Evolutionary conservation across 2,797 vertebrate genomes (phyloP).

Genomic region (Pangasius larnaudii): DNA sequence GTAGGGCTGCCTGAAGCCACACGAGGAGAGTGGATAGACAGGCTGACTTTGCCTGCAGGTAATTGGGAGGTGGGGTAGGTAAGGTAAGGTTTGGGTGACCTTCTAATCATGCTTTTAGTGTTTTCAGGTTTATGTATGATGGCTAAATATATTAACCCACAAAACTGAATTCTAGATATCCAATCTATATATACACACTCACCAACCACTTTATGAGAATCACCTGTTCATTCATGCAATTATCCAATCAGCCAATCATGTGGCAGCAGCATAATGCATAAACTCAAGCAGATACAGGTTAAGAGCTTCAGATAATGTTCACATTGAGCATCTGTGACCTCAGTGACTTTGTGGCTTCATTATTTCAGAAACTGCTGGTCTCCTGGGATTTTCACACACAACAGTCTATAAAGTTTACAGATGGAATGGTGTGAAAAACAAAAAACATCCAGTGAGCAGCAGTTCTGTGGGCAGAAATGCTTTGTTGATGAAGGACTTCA

Average conservation of each 20-base stretch:
- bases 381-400: not conserved
- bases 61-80: constrained; percentile 61
- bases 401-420: not conserved
- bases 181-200: not conserved
- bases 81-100: constrained; percentile 26
- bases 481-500: not conserved
- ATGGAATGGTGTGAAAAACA: not conserved
- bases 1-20: constrained; percentile 97
- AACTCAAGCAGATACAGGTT: not conserved
- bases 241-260: not conserved
- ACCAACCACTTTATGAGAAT: not conserved
- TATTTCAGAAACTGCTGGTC: not conserved
- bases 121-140: not conserved
- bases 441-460: not conserved
- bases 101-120: not conserved
- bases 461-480: not conserved
- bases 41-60: constrained; percentile 96
- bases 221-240: not conserved
- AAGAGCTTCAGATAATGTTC: not conserved
- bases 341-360: not conserved
- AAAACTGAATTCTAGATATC: not conserved
- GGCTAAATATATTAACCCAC: not conserved
- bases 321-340: not conserved
- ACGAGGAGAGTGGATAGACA: constrained; percentile 95
- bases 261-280: not conserved